phyloP scores from a whole-genome alignment of 2,888 invertebrate species.

The Pterostichus niger region DNA sequence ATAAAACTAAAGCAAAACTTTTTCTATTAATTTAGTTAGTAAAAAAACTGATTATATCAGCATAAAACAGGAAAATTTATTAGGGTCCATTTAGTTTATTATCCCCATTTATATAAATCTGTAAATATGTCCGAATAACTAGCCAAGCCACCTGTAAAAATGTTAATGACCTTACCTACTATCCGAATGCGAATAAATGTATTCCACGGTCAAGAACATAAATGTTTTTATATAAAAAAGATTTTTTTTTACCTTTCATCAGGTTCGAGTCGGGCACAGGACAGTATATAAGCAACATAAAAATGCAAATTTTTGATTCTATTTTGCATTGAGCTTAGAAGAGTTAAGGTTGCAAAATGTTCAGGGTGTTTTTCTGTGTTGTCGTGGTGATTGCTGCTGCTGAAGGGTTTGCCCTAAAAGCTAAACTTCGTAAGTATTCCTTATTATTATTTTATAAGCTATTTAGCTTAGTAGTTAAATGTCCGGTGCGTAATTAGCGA shows the following conservation, averaged over 20 bases:
- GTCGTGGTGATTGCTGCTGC: slow-evolving; percentile 4
- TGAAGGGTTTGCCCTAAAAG: slow-evolving; percentile 14
- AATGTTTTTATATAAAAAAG: slow-evolving; percentile 36
- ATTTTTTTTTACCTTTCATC: slow-evolving; percentile 22
- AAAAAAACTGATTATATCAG: slow-evolving; percentile 17
- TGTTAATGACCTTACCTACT: slow-evolving; percentile 30
- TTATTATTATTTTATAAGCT: too few species aligned
- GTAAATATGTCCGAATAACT: slow-evolving; percentile 10
- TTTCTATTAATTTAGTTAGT: background rate
- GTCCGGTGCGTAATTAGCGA: too few species aligned
- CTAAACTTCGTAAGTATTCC: slow-evolving; percentile 22
- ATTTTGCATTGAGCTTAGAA: background rate
- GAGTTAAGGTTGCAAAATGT: slow-evolving; percentile 17
- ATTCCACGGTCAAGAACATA: slow-evolving; percentile 47
- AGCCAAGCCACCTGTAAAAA: slow-evolving; percentile 26
- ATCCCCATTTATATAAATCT: slow-evolving; percentile 30
- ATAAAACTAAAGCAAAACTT: background rate
- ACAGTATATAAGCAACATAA: slow-evolving; percentile 14
- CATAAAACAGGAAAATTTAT: slow-evolving; percentile 26
- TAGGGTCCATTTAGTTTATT: slow-evolving; percentile 53
- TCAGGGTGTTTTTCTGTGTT: slow-evolving; percentile 20
- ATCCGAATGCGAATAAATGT: slow-evolving; percentile 15
- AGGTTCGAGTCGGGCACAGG: background rate
- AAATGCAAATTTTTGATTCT: slow-evolving; percentile 35
- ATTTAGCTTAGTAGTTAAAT: too few species aligned